Evolutionary conservation across 2,888 invertebrate species (phyloP), one percentile per base, ranked within the genome.

Genomic region (Xestobium rufovillosum): DNA sequence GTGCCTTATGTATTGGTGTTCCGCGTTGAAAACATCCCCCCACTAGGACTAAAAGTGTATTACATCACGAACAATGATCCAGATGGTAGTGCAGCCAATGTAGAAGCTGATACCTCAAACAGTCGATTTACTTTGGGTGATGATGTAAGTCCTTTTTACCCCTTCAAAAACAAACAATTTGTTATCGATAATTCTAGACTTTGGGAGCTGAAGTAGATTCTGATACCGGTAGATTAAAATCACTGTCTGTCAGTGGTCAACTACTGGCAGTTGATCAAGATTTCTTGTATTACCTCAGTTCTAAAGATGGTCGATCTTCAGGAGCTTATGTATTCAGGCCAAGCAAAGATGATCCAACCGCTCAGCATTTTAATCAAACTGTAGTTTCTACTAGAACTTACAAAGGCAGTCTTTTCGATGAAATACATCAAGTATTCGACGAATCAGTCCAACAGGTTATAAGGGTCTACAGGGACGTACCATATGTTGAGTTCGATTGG

Each of bases 261-360:
- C 51, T 62, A 13, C 13, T 61, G 44, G 15, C 58, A 30, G 15
- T 80, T 31, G 51, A 60, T 6, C 84, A 86, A 55, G 71, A 78
- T 4, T 81, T 85, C 52, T 68, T 74, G 23, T 90, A 78, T 55
- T 92, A 91, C 53, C 65, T 71, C 8, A 83, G 77, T 0, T 73
- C 72, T 19, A 56, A 56, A 2, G 85, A 84, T 0, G 69, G 82
- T 50, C 69, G 87, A 38, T 77, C 88, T 0, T 92, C 94, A 0
- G 96, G 96, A 0, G 96, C 96, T 0, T 97, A 97, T 53, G 83
- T 94, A 17, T 88, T 90, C 61, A 69, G 88, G 29, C 87, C 88
- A 0, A 23, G 38, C 10, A 38, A 40, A 2, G 23, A 32, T 9
- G n/a, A n/a, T n/a, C 8, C 17, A 16, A 51, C 68, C 4, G 39